Evolutionary conservation across 2,888 invertebrate genomes (phyloP), one percentile per base, ranked within the genome.

Genomic region (Isotomurus palustris): DNA sequence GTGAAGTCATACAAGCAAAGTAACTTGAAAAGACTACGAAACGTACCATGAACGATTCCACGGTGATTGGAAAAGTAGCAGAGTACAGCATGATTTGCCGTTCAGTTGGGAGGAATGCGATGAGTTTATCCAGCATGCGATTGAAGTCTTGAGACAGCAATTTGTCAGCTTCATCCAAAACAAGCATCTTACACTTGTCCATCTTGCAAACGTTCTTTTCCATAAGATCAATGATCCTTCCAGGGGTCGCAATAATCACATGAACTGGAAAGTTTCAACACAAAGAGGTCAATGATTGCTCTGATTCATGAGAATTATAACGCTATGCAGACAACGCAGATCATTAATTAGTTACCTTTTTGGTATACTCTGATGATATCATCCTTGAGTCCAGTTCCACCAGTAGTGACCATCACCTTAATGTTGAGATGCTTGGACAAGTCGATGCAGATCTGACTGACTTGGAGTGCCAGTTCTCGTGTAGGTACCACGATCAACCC

Each of bases 351-450:
- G n/a, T n/a, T n/a, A n/a, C 91, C 91, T 83, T 94, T 93, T 78
- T 97, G 94, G 81, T 95, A 95, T 76, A 99, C 91, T 79, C 97
- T 88, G 89, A 99, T 92, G 76, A 99, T 99, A 79, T 99, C 99
- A 79, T 99, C 97, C 76, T 95, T 88, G 73, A 91, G 82, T 79
- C 89, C 89, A 72, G 97, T 99, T 73, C 99, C 99, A 75, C 99
- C 99, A 71, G 99, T 99, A 72, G 97, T 97, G 66, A 99, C 99
- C 99, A 99, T 99, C 70, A 96, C 92, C 77, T 95, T 90, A 73
- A 94, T 86, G 75, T 91, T 88, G 81, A 96, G 84, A 78, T 99
- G 96, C 79, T 97, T 97, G 69, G 95, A 90, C 74, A 99, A 82
- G 78, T 99, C 97, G 77, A 96, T 96, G 80, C 97, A 95, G 76